Percentiles rank a stretch among this genome's conserved stretches.
phyloP scores from a whole-genome alignment of 2,113 vertebrate species.

The Apeltes quadracus region DNA sequence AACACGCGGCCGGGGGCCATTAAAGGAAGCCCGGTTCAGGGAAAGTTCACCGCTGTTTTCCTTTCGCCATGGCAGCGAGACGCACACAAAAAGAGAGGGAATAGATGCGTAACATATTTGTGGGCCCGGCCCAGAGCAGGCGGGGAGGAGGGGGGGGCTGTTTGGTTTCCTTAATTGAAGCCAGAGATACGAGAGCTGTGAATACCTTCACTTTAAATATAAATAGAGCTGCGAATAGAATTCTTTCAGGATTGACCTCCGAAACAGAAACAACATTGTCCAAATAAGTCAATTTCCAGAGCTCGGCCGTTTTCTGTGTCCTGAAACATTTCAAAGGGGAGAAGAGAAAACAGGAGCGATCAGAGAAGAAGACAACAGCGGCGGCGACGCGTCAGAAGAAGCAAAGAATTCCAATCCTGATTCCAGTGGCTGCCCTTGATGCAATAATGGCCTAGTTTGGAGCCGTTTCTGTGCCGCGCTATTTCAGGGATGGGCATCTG shows the following conservation, averaged over 20 bases:
- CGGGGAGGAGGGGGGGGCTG: slow-evolving; percentile 74
- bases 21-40: slow-evolving; percentile 98
- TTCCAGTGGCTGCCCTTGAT: slow-evolving; percentile 66
- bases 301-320: slow-evolving; percentile 9
- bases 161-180: slow-evolving; percentile 85
- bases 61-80: slow-evolving; percentile 92
- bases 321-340: slow-evolving; percentile 10
- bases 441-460: slow-evolving; percentile 82
- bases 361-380: slow-evolving; percentile 38
- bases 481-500: slow-evolving; percentile 83
- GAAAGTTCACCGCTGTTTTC: slow-evolving; percentile 99
- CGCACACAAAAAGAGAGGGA: slow-evolving; percentile 70
- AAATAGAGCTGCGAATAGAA: slow-evolving; percentile 74
- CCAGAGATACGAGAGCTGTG: slow-evolving; percentile 82
- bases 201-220: slow-evolving; percentile 82
- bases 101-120: slow-evolving; percentile 89
- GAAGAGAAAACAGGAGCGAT: slow-evolving; percentile 14
- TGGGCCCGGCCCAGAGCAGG: slow-evolving; percentile 80
- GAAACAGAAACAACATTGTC: slow-evolving; percentile 54
- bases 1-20: slow-evolving; percentile 89
- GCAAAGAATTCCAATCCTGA: slow-evolving; percentile 58
- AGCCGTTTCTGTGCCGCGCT: slow-evolving; percentile 81
- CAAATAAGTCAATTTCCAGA: slow-evolving; percentile 53
- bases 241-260: slow-evolving; percentile 73
- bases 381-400: slow-evolving; percentile 30